A percentile compares a stretch with the other conserved stretches of the same genome.
phyloP scores from a whole-genome alignment of 2,113 vertebrate species.

The Chaetodon auriga region DNA sequence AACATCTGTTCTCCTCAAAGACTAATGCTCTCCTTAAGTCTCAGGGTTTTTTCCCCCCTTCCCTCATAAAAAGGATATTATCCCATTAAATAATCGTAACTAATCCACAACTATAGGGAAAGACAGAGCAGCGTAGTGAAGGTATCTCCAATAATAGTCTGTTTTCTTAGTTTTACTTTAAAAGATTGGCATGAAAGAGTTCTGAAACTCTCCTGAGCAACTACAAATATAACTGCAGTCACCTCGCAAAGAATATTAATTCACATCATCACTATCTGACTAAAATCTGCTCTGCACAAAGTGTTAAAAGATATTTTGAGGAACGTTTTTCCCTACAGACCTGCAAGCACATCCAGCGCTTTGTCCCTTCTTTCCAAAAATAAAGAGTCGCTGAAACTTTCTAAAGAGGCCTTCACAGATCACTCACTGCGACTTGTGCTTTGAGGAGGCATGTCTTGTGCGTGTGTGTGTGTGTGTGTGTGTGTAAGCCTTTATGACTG shows the following conservation, averaged over 20 bases:
- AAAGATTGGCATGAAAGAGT: slow-evolving; percentile 38
- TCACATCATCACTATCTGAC: slow-evolving; percentile 35
- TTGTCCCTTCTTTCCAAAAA: slow-evolving; percentile 50
- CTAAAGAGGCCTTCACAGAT: slow-evolving; percentile 23
- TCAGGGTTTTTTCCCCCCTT: slow-evolving; percentile 20
- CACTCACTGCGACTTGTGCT: slow-evolving; percentile 27
- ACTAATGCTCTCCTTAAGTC: slow-evolving; percentile 88
- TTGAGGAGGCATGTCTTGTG: slow-evolving; percentile 28
- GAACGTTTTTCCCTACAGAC: slow-evolving; percentile 40
- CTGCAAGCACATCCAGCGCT: neutral
- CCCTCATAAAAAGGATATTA: slow-evolving; percentile 83
- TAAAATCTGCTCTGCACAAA: slow-evolving; percentile 12
- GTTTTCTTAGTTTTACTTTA: slow-evolving; percentile 16
- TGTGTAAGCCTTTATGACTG: slow-evolving; percentile 5
- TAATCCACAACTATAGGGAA: slow-evolving; percentile 63
- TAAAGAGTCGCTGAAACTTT: slow-evolving; percentile 51
- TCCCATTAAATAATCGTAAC: slow-evolving; percentile 82
- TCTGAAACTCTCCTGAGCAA: slow-evolving; percentile 24
- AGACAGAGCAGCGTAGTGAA: slow-evolving; percentile 47
- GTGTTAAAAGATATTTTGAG: slow-evolving; percentile 49
- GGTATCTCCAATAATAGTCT: slow-evolving; percentile 41
- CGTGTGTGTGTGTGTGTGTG: neutral
- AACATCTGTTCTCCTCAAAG: slow-evolving; percentile 91
- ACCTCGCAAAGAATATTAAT: slow-evolving; percentile 30
- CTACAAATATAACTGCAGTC: slow-evolving; percentile 18